Base-by-base conservation (phyloP, 2,888 invertebrate species). In the Agrochola lychnidis region DNA sequence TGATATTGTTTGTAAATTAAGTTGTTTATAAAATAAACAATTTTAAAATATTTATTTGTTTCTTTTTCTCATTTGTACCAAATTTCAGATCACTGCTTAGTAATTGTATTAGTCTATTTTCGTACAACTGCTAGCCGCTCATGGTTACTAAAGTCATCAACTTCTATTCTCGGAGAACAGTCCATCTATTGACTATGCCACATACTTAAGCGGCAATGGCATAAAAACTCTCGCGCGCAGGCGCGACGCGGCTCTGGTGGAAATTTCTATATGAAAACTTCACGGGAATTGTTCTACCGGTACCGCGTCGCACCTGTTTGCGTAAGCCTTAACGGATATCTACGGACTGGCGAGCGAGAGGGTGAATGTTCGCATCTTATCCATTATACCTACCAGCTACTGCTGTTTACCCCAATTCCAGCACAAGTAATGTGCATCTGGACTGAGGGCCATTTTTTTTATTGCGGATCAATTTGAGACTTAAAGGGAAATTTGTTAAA, bases 1-100 rank as follows among this genome's bases (percentile, higher is more conserved):
- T 91, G 91, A 92, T 88, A 89, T 94, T 95, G 94, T 95, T 93
- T 94, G 89, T 93, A 90, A 93, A 91, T 90, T 90, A 90, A 91
- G 85, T 94, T 96, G 96, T 96, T 96, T 96, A 96, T 95, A 70
- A 93, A 96, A 96, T 96, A 96, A 95, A 96, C 95, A 94, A 92
- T 91, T 90, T 90, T 89, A 73, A 83, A 90, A 87, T 86, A 84
- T 88, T 81, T 85, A 79, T 82, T 83, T 75, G 45, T 57, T 36
- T 51, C 40, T 79, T 86, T 84, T 76, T 84, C 68, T 85, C 76
- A 66, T 19, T 68, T 53, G 69, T 70, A 40, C 56, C 5, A 62
- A 56, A 48, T 2, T 22, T 64, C 16, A n/a, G 36, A 59, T n/a
- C 10, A 16, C 36, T 56, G 6, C 14, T 40, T 5, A 16, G 25